Percentiles rank a stretch among this genome's conserved stretches.
These are phyloP conservation scores for Dermochelys coriacea DNA, from an alignment of 2,797 vertebrate genomes.

Conservation along the genomic window DNA sequence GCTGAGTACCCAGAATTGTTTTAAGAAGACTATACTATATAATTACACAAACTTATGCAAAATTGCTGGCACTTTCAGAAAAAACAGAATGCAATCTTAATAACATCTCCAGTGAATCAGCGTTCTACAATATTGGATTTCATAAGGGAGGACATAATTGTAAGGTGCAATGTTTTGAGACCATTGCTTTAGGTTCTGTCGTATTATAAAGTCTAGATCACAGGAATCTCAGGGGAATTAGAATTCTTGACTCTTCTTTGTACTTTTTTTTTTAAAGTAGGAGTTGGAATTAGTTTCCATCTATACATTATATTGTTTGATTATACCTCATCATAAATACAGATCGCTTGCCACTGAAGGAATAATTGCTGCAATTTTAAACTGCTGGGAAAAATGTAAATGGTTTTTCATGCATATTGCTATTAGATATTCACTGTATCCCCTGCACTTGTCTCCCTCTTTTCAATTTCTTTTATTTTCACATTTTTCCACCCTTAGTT, in stretches of 20 bases:
- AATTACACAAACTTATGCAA: background rate
- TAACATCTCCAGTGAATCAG: no score
- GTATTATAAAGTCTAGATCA: background rate
- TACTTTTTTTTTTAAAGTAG: background rate
- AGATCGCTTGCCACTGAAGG: no score
- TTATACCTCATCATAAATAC: background rate
- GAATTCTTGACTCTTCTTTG: background rate
- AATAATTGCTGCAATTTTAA: no score
- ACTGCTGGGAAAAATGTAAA: no score
- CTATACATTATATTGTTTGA: background rate
- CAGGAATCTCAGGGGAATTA: background rate
- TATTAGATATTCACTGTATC: no score
- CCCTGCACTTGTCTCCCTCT: no score
- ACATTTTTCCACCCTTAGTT: no score
- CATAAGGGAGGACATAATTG: background rate
- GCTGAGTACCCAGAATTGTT: accelerated
- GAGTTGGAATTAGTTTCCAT: background rate
- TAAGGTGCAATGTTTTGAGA: background rate
- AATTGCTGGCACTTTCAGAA: accelerated
- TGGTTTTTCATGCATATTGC: no score
- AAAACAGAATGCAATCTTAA: background rate
- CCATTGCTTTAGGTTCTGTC: background rate
- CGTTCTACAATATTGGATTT: background rate
- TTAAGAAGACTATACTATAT: accelerated
- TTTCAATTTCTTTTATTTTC: no score